Evolutionary conservation across 2,888 invertebrate species (phyloP), one percentile per base, ranked within the genome.

Genomic region (Sinhomidia bicolor): DNA sequence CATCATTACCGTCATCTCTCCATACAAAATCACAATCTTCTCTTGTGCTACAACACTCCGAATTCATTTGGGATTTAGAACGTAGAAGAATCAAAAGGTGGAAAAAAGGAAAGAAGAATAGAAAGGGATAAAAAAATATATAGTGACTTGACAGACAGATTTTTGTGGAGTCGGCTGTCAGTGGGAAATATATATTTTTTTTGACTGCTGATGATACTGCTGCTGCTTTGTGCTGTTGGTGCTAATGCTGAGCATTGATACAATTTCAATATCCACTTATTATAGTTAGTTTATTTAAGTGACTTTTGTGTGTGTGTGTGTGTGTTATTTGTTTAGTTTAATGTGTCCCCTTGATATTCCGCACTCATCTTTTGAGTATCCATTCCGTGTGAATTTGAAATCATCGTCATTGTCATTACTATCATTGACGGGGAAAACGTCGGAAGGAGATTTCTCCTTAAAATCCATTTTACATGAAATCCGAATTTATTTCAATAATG

Each of bases 401-500:
- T 65, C n/a, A n/a, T n/a, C n/a, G n/a, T n/a, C n/a, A n/a, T n/a
- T n/a, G n/a, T n/a, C n/a, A n/a, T n/a, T n/a, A n/a, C n/a, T 76
- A 20, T 29, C 20, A 9, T 17, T 68, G 76, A 78, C 32, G 83
- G 84, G 71, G 84, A 68, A 60, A 9, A 60, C 54, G 20, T 74
- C 68, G 51, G 51, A 81, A 62, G 71, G 74, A 84, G 60, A 78
- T 76, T 88, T 82, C 76, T 76, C 81, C 88, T 85, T 90, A 78
- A 65, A 57, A 54, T 17, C 36, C 20, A 74, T 82, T 82, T 51
- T 76, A 51, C 47, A 76, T 76, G 76, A 76, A 76, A 76, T 76
- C 76, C 76, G 76, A 76, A 76, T 76, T 76, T 76, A 76, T 76
- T 81, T 78, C 36, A 90, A 91, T 60, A 47, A 92, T 91, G 92